These are phyloP conservation scores for Meghimatium bilineatum DNA, from an alignment of 2,888 invertebrate species.

Conservation along the genomic window DNA sequence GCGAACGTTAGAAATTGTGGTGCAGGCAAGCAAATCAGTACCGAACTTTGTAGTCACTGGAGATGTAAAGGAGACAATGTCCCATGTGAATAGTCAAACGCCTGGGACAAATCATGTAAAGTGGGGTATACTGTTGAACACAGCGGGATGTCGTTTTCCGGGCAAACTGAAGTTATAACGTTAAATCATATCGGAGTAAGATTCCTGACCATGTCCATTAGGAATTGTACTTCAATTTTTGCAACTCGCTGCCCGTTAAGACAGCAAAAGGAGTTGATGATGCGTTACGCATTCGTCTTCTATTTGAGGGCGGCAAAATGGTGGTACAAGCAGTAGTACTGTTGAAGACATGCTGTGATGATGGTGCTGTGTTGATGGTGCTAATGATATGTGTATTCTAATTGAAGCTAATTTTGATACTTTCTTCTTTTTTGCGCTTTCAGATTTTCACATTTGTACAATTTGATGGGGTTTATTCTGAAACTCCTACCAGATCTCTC, in stretches of 20 bases:
- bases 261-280: not conserved
- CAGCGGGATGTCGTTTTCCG: conserved; percentile 22
- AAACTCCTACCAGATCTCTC: no score
- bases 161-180: not conserved
- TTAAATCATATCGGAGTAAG: not conserved
- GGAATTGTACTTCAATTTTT: conserved; percentile 9
- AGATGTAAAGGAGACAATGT: conserved; percentile 2
- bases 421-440: no score
- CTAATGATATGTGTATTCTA: not conserved
- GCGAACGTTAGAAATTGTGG: conserved; percentile 13
- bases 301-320: not conserved
- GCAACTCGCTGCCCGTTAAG: not conserved
- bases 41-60: not conserved
- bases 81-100: not conserved
- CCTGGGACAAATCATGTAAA: conserved; percentile 26
- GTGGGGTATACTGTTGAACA: conserved; percentile 6
- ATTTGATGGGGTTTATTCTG: no score
- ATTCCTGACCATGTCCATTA: not conserved
- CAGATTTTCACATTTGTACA: no score
- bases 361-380: not conserved
- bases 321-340: not conserved
- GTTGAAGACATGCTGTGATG: not conserved
- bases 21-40: conserved; percentile 1
- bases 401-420: no score
- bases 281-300: not conserved